Evolutionary conservation across 2,888 invertebrate species (phyloP), one percentile per base, ranked within the genome.

Genomic region (Conchocele bisecta): DNA sequence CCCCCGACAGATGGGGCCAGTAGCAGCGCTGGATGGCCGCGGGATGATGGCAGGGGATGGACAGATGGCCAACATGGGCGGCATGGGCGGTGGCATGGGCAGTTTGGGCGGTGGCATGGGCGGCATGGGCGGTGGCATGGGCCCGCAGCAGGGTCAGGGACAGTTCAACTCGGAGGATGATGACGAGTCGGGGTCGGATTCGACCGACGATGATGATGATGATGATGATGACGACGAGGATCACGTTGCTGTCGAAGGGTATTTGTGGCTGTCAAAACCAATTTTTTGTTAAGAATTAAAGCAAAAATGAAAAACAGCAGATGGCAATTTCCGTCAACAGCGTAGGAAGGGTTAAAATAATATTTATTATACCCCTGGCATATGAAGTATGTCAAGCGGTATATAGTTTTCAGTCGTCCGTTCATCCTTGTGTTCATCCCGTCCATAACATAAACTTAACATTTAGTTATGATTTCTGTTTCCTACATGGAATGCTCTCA

Each of bases 181-280:
- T 44, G 72, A 72, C 20, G 75, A 66, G 9, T 70, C 69, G 24
- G 63, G 60, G 5, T 53, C 66, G 11, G 66, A 83, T 35, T 82
- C 82, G n/a, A 81, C 79, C 44, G 83, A 82, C 54, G 82, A 83
- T 53, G 84, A 84, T 58, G 83, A 84, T 61, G 84, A 84, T 28
- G 85, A 84, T 51, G 86, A 85, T 56, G 84, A 84, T 48, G 86
- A 87, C 57, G 87, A 86, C 46, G 83, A 84, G 48, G 84, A 84
- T 35, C 84, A 85, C 60, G 83, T 80, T 29, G 68, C 72, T 13
- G 44, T 72, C 17, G 83, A 83, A 71, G 83, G 83, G 84, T 83
- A 39, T 22, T 54, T 26, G 53, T 15, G 13, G n/a, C n/a, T 35
- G 11, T n/a, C n/a, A 11, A 35, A 35, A 11, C n/a, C n/a, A n/a